Conservation (phyloP, 2,797 vertebrate species). For the Aphelocoma californica region DNA sequence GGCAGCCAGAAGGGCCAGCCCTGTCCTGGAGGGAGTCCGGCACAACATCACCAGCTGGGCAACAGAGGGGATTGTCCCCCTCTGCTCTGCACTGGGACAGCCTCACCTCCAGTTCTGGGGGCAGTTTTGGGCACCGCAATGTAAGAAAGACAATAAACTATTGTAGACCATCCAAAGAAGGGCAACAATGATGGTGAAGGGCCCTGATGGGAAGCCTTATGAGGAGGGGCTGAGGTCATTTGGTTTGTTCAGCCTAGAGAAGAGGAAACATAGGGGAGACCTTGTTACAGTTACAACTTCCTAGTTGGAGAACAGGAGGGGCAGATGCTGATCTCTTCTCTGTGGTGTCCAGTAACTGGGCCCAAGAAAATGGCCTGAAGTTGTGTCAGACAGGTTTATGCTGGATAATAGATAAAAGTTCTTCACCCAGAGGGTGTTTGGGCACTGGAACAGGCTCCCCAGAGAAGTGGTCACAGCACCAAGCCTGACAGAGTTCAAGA, state of each 20-base stretch:
- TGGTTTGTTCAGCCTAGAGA: not conserved
- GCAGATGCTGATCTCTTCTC: not conserved
- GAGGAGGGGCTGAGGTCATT: not conserved
- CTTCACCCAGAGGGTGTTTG: not conserved
- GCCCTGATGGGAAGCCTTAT: accelerated
- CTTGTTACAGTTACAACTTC: not conserved
- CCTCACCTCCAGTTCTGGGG: accelerated
- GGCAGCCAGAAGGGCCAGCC: not conserved
- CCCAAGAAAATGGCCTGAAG: too few species aligned
- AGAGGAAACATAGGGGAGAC: not conserved
- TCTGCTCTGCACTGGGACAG: accelerated
- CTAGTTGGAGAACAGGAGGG: not conserved
- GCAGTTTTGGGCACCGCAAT: too few species aligned
- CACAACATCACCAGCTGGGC: accelerated
- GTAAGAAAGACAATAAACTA: too few species aligned
- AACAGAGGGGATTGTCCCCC: accelerated
- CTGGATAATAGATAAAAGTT: not conserved
- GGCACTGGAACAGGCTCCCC: not conserved
- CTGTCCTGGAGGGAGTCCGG: too few species aligned
- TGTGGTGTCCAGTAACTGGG: too few species aligned
- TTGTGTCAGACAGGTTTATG: not conserved
- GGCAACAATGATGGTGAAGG: not conserved
- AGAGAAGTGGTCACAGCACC: too few species aligned
- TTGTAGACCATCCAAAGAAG: accelerated
- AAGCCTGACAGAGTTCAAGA: not conserved